Base-by-base conservation (phyloP, 2,888 invertebrate species). In the Cordilura impudica region DNA sequence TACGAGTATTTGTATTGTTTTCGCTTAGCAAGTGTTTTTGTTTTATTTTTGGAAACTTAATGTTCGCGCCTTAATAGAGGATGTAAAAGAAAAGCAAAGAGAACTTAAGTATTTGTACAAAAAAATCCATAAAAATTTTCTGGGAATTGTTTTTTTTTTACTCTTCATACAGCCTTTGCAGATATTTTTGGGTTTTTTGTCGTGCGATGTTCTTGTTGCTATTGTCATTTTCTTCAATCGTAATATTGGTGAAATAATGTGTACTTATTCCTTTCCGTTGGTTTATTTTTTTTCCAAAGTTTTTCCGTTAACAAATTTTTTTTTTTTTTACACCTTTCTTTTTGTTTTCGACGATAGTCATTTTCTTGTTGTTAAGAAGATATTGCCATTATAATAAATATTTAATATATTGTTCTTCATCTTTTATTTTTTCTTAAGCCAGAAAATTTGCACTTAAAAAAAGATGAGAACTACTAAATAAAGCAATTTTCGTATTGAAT, bases 321-420 rank as follows among this genome's bases (percentile, higher is more conserved):
- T n/a, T n/a, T 43, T 21, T 43, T 18, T 18, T 39, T 31, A 2
- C 10, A 10, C 8, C 12, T 39, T 49, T 29, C 18, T n/a, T 47
- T 14, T 12, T 60, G 49, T 21, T 29, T 16, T 49, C 21, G 12
- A 14, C 31, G 31, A 47, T 47, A 31, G 31, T 63, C 31, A 35
- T 51, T 49, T 14, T 23, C 6, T 19, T n/a, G 23, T 61, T 31
- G 35, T 51, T 51, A 63, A 51, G 31, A 51, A 29, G 21, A 19
- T 56, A 49, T 53, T 16, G 14, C 51, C 23, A 39, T 47, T 54
- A 65, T 56, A 43, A 63, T 72, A 35, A 58, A 65, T 72, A 72
- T 54, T 53, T 65, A 54, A 72, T 65, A 10, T 72, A 71, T 65
- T 72, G 72, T 65, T 72, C 65, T 35, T 58, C 12, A 26, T 39